phyloP scores from a whole-genome alignment of 2,888 invertebrate genomes.

The Elgonia sp. region DNA sequence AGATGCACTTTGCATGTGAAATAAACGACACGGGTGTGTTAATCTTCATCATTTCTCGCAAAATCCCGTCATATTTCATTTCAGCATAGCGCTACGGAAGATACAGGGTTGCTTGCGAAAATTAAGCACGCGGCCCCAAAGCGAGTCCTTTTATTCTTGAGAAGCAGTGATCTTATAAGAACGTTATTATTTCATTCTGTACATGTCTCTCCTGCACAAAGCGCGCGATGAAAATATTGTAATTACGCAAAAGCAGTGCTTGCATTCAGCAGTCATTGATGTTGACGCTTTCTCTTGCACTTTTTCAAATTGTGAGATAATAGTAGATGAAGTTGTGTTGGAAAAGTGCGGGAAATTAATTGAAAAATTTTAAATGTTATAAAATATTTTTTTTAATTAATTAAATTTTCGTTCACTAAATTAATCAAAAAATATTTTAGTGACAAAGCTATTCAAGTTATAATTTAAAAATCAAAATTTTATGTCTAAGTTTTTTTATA shows the following conservation, averaged over 20 bases:
- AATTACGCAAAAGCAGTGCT: constrained; percentile 7
- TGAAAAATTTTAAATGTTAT: neutral
- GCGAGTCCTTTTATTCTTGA: constrained; percentile 35
- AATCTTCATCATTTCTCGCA: constrained; percentile 36
- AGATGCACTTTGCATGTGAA: neutral
- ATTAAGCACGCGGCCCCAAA: constrained; percentile 21
- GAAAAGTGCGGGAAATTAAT: neutral
- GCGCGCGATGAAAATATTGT: constrained; percentile 15
- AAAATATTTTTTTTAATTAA: no score
- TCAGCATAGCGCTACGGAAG: neutral
- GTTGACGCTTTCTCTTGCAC: neutral
- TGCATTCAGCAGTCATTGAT: constrained; percentile 1
- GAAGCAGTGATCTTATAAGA: constrained; percentile 45
- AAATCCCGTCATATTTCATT: constrained; percentile 30
- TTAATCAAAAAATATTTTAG: no score
- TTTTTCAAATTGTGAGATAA: neutral
- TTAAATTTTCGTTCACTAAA: no score
- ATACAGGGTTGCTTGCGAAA: constrained; percentile 26
- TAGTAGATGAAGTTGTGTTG: neutral
- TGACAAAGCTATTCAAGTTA: no score
- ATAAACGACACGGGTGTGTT: constrained; percentile 2
- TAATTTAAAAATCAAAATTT: no score
- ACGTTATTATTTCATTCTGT: constrained; percentile 33
- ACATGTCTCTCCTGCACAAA: neutral
- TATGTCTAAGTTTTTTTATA: no score